These are phyloP conservation scores for Cynodonichthys magdalenae DNA, from an alignment of 2,797 vertebrate species.

Conservation along the genomic window DNA sequence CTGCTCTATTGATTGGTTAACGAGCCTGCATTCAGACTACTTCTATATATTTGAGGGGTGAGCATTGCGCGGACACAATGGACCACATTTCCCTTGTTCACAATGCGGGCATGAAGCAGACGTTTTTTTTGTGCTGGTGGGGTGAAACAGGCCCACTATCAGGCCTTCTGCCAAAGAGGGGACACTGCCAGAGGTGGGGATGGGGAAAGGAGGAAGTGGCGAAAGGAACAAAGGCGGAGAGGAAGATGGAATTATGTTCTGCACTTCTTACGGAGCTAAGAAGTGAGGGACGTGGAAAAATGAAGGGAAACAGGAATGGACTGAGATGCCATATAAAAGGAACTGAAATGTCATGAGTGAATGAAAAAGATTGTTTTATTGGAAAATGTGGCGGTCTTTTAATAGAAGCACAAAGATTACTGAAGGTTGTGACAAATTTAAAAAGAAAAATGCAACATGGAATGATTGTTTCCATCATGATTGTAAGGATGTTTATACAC, in stretches of 20 bases:
- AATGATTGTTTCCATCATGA: not conserved
- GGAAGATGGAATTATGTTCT: conserved; percentile 30
- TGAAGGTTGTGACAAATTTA: conserved; percentile 3
- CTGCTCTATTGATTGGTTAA: conserved; percentile 82
- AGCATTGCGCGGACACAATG: conserved; percentile 71
- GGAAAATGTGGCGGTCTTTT: not conserved
- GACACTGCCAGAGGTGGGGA: conserved; percentile 48
- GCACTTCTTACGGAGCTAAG: conserved; percentile 11
- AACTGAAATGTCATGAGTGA: conserved; percentile 23
- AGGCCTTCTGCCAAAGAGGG: conserved; percentile 61
- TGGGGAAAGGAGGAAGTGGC: conserved; percentile 34
- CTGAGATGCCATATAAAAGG: conserved; percentile 25
- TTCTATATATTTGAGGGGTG: conserved; percentile 66
- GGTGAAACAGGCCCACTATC: conserved; percentile 56
- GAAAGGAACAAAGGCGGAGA: conserved; percentile 37
- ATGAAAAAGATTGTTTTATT: conserved; percentile 25
- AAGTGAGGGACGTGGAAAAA: conserved; percentile 12
- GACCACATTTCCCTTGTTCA: conserved; percentile 76
- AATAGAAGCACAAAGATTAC: conserved; percentile 14
- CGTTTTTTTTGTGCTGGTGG: conserved; percentile 41
- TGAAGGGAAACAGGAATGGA: conserved; percentile 7
- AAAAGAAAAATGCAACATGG: conserved; percentile 1
- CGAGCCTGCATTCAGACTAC: conserved; percentile 76
- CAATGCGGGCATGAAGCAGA: conserved; percentile 66
- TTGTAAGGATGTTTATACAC: no score